Base-by-base conservation (phyloP, 1,140 invertebrate genomes). In the Meteorus sp. region DNA sequence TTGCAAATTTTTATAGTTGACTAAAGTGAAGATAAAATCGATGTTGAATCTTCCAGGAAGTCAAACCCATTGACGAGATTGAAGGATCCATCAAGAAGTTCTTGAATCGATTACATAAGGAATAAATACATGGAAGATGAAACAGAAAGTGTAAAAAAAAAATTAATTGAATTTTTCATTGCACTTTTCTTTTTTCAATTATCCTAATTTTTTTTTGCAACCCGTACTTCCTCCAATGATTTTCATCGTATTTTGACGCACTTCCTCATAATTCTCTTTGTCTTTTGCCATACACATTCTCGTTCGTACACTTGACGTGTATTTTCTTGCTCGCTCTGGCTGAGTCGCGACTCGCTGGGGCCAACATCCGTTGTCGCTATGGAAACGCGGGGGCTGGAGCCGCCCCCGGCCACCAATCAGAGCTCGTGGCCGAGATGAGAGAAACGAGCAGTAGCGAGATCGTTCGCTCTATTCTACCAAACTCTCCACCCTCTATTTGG, bases 381-480 rank as follows among this genome's bases (percentile, higher is more conserved):
- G 74, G 83, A 72, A 81, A 84, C 84, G 62, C 55, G 66, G 68
- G 71, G 71, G 67, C 67, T 73, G 73, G 75, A 73, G 74, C 76
- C 75, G 76, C 76, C 74, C 76, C 78, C 66, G 67, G 70, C 67
- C 76, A 66, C 77, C 77, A 76, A 77, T 78, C 75, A 74, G 73
- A 73, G 68, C 69, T 76, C 78, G 79, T 59, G 56, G 81, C 81
- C 80, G 79, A 81, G 79, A 78, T 79, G 82, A 81, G 82, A 82
- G 80, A 82, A 74, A 74, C 69, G 69, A 71, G 68, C 72, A 69
- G 66, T 72, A 69, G 65, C 64, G 54, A 51, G 29, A 44, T 33
- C 47, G 13, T 19, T 48, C n/a, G 22, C 41, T 45, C 27, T 33
- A 20, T 59, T 33, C n/a, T 31, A 35, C 43, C 37, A 19, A 35